Percentiles rank a stretch among this genome's conserved stretches.
Evolutionary conservation across 2,113 vertebrate genomes (phyloP).

Genomic region (Clupea harengus): DNA sequence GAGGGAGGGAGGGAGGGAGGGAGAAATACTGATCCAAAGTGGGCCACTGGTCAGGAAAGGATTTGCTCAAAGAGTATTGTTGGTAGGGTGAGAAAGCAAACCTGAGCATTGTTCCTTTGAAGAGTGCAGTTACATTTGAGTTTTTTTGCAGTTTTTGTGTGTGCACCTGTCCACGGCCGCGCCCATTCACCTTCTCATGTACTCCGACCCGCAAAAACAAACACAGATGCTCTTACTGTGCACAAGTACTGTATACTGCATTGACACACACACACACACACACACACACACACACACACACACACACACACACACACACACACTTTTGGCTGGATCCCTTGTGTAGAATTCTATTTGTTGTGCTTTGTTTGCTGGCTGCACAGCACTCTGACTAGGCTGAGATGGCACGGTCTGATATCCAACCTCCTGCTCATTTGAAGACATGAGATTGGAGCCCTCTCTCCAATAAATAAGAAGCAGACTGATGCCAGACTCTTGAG

Average conservation of each 20-base stretch:
- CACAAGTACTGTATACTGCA: background rate
- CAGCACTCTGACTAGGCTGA: constrained; percentile 24
- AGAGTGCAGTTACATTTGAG: no score
- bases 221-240: background rate
- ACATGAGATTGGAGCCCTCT: constrained; percentile 23
- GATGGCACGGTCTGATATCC: constrained; percentile 28
- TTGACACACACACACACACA: background rate
- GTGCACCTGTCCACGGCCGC: background rate
- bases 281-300: constrained; percentile 11
- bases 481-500: constrained; percentile 34
- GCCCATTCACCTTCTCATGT: background rate
- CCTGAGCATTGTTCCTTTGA: no score
- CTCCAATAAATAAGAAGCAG: constrained; percentile 37
- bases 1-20: no score
- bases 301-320: background rate
- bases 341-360: constrained; percentile 15
- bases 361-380: background rate
- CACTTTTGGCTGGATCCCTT: background rate
- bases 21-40: no score
- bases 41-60: no score
- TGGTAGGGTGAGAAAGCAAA: no score
- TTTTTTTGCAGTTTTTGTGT: background rate
- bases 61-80: no score
- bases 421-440: constrained; percentile 22
- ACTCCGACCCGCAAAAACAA: background rate